Evolutionary conservation across 2,888 invertebrate genomes (phyloP).

Genomic region (Julus scandinavius): DNA sequence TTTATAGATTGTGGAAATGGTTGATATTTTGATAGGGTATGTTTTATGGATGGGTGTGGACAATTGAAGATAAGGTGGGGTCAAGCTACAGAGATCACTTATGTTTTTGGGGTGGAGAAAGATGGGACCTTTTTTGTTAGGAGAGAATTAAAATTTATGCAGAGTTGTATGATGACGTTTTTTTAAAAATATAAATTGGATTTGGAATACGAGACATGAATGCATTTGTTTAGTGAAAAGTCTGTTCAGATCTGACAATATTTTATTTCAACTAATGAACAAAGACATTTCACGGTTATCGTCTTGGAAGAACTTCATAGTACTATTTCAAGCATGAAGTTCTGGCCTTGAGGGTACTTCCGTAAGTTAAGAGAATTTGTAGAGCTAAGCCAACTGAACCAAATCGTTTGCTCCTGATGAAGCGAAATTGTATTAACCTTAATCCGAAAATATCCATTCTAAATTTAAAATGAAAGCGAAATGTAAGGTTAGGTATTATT

Average conservation of each 20-base stretch:
- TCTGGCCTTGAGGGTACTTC: not conserved
- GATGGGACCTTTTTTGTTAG: too few relatives aligned
- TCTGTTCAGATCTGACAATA: not conserved
- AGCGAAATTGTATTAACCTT: not conserved
- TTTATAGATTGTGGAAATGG: too few relatives aligned
- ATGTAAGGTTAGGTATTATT: not conserved
- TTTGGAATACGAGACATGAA: too few relatives aligned
- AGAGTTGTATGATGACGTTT: too few relatives aligned
- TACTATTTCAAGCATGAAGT: conserved; percentile 25
- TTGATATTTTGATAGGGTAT: too few relatives aligned
- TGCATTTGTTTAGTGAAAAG: not conserved
- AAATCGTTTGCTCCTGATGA: not conserved
- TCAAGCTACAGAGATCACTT: too few relatives aligned
- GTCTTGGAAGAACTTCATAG: not conserved
- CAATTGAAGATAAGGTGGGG: too few relatives aligned
- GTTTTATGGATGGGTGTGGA: too few relatives aligned
- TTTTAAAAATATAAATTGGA: too few relatives aligned
- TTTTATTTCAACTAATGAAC: not conserved
- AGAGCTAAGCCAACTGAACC: conserved; percentile 33
- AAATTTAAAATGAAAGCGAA: not conserved
- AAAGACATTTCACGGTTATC: conserved; percentile 8
- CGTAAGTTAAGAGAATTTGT: not conserved
- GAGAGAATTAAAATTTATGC: too few relatives aligned
- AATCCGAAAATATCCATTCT: not conserved
- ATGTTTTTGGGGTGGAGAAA: too few relatives aligned